Percentiles rank a stretch among this genome's conserved stretches.
These are phyloP conservation scores for Leptinotarsa defecta DNA, from an alignment of 1,140 invertebrate genomes.

Conservation along the genomic window DNA sequence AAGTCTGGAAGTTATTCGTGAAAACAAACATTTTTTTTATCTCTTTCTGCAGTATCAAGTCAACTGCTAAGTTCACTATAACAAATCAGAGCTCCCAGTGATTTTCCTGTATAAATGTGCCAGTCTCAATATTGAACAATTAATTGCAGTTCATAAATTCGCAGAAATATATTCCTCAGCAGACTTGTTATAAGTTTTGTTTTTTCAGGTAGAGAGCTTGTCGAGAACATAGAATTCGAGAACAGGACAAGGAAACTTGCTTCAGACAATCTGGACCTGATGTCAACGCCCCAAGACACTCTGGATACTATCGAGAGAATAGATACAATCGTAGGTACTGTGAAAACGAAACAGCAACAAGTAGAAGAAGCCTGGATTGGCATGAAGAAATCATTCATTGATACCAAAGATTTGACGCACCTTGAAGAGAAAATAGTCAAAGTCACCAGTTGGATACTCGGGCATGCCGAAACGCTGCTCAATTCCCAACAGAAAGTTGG, in stretches of 20 bases:
- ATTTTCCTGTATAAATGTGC: too few relatives aligned
- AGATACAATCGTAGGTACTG: constrained; percentile 62
- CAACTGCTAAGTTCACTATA: too few relatives aligned
- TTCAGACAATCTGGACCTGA: constrained; percentile 52
- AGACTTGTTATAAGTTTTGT: background rate
- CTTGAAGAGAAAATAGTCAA: constrained; percentile 67
- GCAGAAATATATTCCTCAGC: background rate
- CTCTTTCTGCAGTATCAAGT: too few relatives aligned
- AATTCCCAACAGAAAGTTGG: constrained; percentile 74
- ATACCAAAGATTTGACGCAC: constrained; percentile 64
- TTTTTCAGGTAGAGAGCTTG: constrained; percentile 47
- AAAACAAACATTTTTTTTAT: too few relatives aligned
- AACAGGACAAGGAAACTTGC: constrained; percentile 53
- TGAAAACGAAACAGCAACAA: constrained; percentile 65
- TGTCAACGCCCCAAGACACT: constrained; percentile 63
- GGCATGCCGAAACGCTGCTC: constrained; percentile 72
- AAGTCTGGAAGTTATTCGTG: too few relatives aligned
- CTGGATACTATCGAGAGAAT: constrained; percentile 64
- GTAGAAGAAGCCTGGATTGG: constrained; percentile 66
- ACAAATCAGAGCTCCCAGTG: too few relatives aligned
- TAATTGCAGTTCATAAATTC: too few relatives aligned
- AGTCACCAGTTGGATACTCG: constrained; percentile 76
- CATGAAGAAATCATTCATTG: constrained; percentile 64
- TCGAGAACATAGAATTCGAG: constrained; percentile 53
- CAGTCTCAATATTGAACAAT: too few relatives aligned